Base-by-base conservation (phyloP, 2,113 vertebrate genomes). In the Cephalopholis sonnerati region DNA sequence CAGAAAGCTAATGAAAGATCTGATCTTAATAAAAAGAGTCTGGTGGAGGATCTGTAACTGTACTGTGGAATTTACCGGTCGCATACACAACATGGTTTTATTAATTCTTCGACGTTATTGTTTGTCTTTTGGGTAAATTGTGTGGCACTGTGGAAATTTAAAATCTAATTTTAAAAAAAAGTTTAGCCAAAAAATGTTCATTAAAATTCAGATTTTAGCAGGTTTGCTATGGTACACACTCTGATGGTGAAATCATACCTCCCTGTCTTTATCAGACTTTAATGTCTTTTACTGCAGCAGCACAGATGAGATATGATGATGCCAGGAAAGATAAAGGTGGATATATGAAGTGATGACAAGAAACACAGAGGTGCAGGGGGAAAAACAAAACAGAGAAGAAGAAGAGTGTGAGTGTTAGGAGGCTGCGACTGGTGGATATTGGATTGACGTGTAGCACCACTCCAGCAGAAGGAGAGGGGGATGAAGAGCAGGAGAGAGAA, bases 401-500 rank as follows among this genome's bases (percentile, higher is more conserved):
- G 58, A 67, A 74, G 58, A 71, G 22, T 5, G 17, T 20, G 58
- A 61, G 61, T 73, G 74, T 80, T 66, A 73, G 53, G 57, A 68
- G 32, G 36, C 18, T 79, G 53, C 78, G 77, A 15, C 64, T 22
- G 54, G 62, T 81, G 79, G 74, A 89, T 90, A 86, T 85, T 87
- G 81, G 72, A 90, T 86, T 87, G 81, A 76, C 67, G 58, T 87
- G 81, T 82, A 87, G 87, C 84, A 79, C 79, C 81, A 89, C 86
- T 91, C 65, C 51, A 90, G 29, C 51, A 15, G 61, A 83, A 69
- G 84, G 24, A 82, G 71, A 84, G 77, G 22, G 24, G 68, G 62
- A 72, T 83, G 77, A 77, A 74, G 66, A 82, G 57, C 66, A 84
- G 50, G 27, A 71, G 32, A 78, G 66, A 87, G 62, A 69, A 74